Percentiles rank a stretch among this genome's conserved stretches.
Evolutionary conservation across 1,140 invertebrate species (phyloP).

Genomic region (Drosophila pseudoananassae): DNA sequence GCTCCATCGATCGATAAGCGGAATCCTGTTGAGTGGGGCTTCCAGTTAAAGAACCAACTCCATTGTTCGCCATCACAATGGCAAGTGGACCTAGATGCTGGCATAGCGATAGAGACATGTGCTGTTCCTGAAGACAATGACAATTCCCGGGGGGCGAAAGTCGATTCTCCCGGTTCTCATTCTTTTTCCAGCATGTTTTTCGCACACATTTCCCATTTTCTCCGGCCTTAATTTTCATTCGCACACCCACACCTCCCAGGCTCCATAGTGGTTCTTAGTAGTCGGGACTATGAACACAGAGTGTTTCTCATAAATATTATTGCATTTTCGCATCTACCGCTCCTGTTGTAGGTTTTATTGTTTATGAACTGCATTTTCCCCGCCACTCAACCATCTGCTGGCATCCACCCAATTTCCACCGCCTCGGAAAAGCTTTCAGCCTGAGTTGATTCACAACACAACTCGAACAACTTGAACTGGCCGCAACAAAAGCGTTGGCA

Average conservation of each 20-base stretch:
- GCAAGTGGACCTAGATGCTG: slow-evolving; percentile 2
- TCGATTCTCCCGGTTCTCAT: not conserved
- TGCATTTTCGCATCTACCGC: slow-evolving; percentile 54
- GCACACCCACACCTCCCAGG: not conserved
- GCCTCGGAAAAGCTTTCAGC: slow-evolving; percentile 46
- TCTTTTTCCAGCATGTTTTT: slow-evolving; percentile 14
- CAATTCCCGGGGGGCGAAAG: slow-evolving; percentile 30
- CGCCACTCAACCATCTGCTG: slow-evolving; percentile 45
- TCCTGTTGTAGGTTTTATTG: slow-evolving; percentile 45
- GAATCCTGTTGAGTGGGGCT: slow-evolving; percentile 17
- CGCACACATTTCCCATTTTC: slow-evolving; percentile 51
- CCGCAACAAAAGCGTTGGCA: slow-evolving; percentile 49
- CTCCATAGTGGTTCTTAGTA: not conserved
- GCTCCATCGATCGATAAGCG: slow-evolving; percentile 18
- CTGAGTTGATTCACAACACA: slow-evolving; percentile 36
- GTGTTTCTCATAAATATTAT: slow-evolving; percentile 61
- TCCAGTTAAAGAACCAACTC: slow-evolving; percentile 5
- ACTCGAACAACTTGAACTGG: slow-evolving; percentile 62
- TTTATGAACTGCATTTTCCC: slow-evolving; percentile 54
- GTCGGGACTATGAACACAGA: slow-evolving; percentile 17
- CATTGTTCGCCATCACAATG: slow-evolving; percentile 38
- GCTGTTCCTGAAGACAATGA: slow-evolving; percentile 50
- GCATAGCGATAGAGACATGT: slow-evolving; percentile 26
- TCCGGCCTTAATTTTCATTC: slow-evolving; percentile 42
- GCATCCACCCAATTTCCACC: slow-evolving; percentile 20